phyloP scores from a whole-genome alignment of 2,113 vertebrate genomes.

The Zosterops japonicus region DNA sequence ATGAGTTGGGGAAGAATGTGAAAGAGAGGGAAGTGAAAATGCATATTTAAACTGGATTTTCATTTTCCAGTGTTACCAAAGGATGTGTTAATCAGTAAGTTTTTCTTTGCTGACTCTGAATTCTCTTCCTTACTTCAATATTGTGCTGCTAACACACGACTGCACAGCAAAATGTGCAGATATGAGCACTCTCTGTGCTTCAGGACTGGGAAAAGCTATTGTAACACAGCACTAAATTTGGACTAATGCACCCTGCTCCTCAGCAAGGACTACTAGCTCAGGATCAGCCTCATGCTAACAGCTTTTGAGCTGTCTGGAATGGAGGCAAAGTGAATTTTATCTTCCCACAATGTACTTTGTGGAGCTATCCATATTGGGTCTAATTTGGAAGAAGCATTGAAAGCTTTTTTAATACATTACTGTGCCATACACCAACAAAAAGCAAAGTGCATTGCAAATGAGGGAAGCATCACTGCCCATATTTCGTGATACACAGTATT shows the following conservation, averaged over 20 bases:
- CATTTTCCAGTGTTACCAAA: background rate
- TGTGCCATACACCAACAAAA: background rate
- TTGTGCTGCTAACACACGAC: background rate
- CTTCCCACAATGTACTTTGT: background rate
- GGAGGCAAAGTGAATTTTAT: constrained; percentile 15
- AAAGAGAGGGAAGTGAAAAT: background rate
- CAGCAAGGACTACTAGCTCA: background rate
- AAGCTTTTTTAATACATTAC: background rate
- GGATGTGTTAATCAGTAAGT: background rate
- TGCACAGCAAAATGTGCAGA: background rate
- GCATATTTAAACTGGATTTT: background rate
- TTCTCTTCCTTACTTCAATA: background rate
- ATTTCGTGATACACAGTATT: background rate
- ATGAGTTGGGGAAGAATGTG: background rate
- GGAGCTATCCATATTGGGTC: background rate
- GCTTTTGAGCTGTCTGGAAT: background rate
- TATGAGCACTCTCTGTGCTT: background rate
- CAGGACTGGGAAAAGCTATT: background rate
- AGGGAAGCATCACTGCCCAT: background rate
- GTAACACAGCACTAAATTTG: background rate
- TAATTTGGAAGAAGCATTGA: background rate
- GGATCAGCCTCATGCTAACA: background rate
- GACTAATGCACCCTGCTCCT: background rate
- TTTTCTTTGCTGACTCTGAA: background rate
- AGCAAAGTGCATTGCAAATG: background rate